A percentile compares a stretch with the other conserved stretches of the same genome.
Evolutionary conservation across 2,797 vertebrate genomes (phyloP).

Genomic region (Gambusia yucatana): DNA sequence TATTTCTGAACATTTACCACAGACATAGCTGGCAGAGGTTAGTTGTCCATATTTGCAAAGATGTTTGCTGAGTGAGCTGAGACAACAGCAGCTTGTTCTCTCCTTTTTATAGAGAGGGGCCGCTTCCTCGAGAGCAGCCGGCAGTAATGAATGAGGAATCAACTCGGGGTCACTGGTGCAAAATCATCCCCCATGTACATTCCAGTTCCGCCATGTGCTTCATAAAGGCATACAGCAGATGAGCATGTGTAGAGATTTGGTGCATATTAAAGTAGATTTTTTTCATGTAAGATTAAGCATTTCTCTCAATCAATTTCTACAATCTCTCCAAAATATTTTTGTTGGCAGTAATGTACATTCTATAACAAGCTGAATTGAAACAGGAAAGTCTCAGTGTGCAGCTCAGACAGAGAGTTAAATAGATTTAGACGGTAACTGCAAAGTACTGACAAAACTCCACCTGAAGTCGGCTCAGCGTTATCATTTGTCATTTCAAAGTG

Average conservation of each 20-base stretch:
- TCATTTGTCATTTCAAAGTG: background rate
- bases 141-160: conserved; percentile 61
- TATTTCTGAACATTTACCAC: conserved; percentile 71
- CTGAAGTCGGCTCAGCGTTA: background rate
- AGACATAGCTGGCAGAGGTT: conserved; percentile 60
- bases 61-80: conserved; percentile 71
- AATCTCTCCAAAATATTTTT: background rate
- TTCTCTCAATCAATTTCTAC: background rate
- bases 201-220: conserved; percentile 43
- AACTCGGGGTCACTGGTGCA: conserved; percentile 38
- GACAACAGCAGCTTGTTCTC: conserved; percentile 77
- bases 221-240: conserved; percentile 31
- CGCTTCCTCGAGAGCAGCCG: conserved; percentile 65
- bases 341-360: background rate
- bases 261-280: background rate
- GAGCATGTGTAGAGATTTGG: background rate
- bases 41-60: conserved; percentile 68
- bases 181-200: conserved; percentile 53
- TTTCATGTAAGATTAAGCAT: background rate
- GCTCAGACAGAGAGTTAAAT: background rate
- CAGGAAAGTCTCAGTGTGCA: background rate
- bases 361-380: background rate
- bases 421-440: background rate
- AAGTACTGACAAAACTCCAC: background rate
- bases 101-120: conserved; percentile 58